Evolutionary conservation across 2,888 invertebrate species (phyloP).

Genomic region (Cremastinae sp.): DNA sequence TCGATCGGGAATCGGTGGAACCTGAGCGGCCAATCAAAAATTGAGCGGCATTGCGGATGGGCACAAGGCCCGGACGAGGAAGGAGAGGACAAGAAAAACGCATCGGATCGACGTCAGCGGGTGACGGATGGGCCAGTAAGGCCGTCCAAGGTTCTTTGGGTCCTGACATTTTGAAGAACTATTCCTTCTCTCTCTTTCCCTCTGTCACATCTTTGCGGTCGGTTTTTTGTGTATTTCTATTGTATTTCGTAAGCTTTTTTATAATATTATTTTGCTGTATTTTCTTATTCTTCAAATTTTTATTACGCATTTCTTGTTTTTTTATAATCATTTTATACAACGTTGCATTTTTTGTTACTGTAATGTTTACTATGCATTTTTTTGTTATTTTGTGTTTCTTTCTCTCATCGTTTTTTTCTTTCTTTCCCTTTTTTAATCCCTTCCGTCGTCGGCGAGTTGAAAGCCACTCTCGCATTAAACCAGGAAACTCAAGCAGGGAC

Average conservation of each 20-base stretch:
- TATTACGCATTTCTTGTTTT: too few species aligned
- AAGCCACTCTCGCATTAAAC: conserved; percentile 53
- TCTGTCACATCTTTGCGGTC: too few species aligned
- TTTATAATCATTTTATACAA: too few species aligned
- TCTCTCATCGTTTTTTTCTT: conserved; percentile 49
- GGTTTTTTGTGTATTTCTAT: too few species aligned
- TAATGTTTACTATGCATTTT: too few species aligned
- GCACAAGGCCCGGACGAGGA: conserved; percentile 6
- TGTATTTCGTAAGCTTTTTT: too few species aligned
- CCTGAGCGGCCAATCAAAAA: conserved; percentile 27
- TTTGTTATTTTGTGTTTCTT: conserved; percentile 21
- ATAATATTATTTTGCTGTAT: too few species aligned
- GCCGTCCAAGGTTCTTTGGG: conserved; percentile 66
- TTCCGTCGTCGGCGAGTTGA: conserved; percentile 51
- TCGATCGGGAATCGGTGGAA: conserved; percentile 15
- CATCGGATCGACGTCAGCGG: conserved; percentile 72
- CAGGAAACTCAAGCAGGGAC: conserved; percentile 54
- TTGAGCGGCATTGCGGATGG: conserved; percentile 31
- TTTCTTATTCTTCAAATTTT: too few species aligned
- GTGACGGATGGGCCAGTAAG: conserved; percentile 76
- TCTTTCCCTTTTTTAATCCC: conserved; percentile 44
- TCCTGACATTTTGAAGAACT: conserved; percentile 42
- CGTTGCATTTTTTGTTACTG: too few species aligned
- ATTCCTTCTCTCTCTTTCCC: conserved; percentile 46
- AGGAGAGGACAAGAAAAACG: conserved; percentile 58